These are phyloP conservation scores for Orchestes rusci DNA, from an alignment of 2,888 invertebrate genomes.

Conservation along the genomic window DNA sequence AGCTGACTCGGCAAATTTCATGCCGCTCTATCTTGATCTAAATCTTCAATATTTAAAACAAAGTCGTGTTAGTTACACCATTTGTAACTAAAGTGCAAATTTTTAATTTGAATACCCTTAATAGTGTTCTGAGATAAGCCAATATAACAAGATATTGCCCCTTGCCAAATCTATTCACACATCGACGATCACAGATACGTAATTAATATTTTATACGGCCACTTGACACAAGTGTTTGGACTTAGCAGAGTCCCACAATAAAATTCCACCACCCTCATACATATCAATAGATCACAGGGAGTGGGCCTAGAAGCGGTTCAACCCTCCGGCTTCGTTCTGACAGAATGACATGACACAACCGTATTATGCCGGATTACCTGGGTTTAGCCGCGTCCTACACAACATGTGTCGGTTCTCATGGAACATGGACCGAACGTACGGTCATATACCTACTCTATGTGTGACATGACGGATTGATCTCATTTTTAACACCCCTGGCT, in stretches of 20 bases:
- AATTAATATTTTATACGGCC: conserved; percentile 17
- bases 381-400: conserved; percentile 39
- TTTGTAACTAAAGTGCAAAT: too few species aligned
- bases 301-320: conserved; percentile 10
- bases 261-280: conserved; percentile 21
- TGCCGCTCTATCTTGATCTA: too few species aligned
- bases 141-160: too few species aligned
- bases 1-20: too few species aligned
- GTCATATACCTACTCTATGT: conserved; percentile 11
- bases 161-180: too few species aligned
- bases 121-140: too few species aligned
- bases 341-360: conserved; percentile 46
- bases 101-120: too few species aligned
- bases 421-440: conserved; percentile 3
- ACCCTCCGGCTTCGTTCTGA: conserved; percentile 36
- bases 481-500: too few species aligned
- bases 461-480: conserved; percentile 22
- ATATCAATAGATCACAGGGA: conserved; percentile 19
- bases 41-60: too few species aligned
- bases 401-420: conserved; percentile 24
- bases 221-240: conserved; percentile 20
- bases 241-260: conserved; percentile 19
- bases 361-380: conserved; percentile 43
- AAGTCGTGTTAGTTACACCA: too few species aligned
- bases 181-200: too few species aligned